Evolutionary conservation across 2,888 invertebrate genomes (phyloP).

Genomic region (Phyto melanocephala): DNA sequence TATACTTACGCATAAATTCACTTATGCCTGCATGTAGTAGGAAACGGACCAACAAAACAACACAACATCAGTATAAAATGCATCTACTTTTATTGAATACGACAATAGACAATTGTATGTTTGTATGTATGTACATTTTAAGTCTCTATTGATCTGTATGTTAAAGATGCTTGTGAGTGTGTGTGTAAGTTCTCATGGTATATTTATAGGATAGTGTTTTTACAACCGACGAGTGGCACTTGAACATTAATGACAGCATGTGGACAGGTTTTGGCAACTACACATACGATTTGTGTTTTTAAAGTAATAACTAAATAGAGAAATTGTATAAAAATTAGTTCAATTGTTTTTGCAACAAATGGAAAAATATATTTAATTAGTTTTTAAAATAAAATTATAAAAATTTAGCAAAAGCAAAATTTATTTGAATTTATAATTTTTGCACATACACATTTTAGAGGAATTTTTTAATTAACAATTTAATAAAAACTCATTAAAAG

Average conservation of each 20-base stretch:
- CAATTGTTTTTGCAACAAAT: no score
- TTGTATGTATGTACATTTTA: background rate
- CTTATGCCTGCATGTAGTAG: background rate
- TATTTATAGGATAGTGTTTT: background rate
- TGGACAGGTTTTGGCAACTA: constrained; percentile 34
- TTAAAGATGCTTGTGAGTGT: background rate
- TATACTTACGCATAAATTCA: background rate
- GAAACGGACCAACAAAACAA: background rate
- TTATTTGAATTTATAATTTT: no score
- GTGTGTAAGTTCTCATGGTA: background rate
- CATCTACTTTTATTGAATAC: background rate
- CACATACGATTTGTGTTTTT: no score
- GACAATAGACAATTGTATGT: background rate
- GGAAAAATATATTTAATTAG: no score
- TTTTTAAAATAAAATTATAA: no score
- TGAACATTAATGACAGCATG: constrained; percentile 33
- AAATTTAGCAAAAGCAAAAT: no score
- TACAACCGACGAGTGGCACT: constrained; percentile 18
- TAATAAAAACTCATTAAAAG: no score
- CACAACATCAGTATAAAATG: background rate
- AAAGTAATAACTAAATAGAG: no score
- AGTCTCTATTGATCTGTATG: background rate
- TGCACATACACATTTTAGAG: no score
- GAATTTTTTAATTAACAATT: no score
- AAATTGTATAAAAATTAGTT: no score